Percentiles rank a stretch among this genome's conserved stretches.
These are phyloP conservation scores for Sebastes steindachneri DNA, from an alignment of 2,797 vertebrate species.

Conservation along the genomic window DNA sequence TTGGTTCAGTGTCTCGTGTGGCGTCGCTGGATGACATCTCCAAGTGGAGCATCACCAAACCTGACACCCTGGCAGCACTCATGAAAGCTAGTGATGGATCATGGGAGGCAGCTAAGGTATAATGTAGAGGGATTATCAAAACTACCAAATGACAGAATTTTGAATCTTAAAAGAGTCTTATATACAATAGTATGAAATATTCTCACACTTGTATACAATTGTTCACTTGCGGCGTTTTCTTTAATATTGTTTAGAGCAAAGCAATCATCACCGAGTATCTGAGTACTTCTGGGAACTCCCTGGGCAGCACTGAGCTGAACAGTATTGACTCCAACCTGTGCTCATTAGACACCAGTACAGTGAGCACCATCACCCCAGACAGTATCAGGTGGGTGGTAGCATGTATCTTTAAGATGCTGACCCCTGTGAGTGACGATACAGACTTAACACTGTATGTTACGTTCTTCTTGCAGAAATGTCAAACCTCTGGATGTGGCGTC, in stretches of 20 bases:
- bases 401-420: not conserved
- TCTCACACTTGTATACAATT: not conserved
- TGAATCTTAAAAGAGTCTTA: not conserved
- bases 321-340: constrained; percentile 65
- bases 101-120: constrained; percentile 65
- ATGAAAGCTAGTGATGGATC: constrained; percentile 54
- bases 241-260: constrained; percentile 64
- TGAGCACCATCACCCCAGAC: constrained; percentile 58
- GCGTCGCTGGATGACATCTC: constrained; percentile 69
- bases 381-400: constrained; percentile 56
- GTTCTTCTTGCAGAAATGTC: constrained; percentile 57
- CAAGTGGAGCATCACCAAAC: constrained; percentile 67
- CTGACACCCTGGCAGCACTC: constrained; percentile 66
- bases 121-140: not conserved
- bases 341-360: constrained; percentile 52
- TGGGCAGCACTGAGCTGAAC: constrained; percentile 66
- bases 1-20: constrained; percentile 60
- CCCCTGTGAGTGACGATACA: not conserved
- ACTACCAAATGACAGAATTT: not conserved
- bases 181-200: not conserved
- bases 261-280: constrained; percentile 73
- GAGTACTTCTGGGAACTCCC: constrained; percentile 38
- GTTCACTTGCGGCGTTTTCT: not conserved
- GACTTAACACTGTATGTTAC: not conserved
- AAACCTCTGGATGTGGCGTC: constrained; percentile 50